Conservation (phyloP, 2,888 invertebrate species). For the Scaeva pyrastri region DNA sequence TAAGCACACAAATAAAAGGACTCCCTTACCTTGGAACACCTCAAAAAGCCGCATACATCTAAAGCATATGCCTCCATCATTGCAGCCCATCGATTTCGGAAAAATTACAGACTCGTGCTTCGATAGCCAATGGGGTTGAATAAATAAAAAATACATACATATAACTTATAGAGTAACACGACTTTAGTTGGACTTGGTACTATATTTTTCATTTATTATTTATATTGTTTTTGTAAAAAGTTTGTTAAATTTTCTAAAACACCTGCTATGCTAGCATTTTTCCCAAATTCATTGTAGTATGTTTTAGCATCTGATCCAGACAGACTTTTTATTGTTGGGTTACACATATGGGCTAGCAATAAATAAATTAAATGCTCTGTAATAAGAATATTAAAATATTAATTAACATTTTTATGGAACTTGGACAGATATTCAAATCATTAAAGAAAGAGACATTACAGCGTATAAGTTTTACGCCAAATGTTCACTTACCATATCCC, state of each 20-base stretch:
- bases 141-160: not conserved
- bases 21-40: conserved; percentile 38
- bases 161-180: too few species aligned
- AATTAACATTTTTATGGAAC: not conserved
- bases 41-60: conserved; percentile 42
- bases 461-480: too few species aligned
- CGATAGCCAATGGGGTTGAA: conserved; percentile 76
- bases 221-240: conserved; percentile 75
- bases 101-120: conserved; percentile 61
- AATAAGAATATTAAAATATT: conserved; percentile 35
- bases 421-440: too few species aligned
- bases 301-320: conserved; percentile 80
- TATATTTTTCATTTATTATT: conserved; percentile 25
- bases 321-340: conserved; percentile 80
- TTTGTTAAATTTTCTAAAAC: conserved; percentile 79
- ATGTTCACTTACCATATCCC: conserved; percentile 78
- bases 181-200: not conserved
- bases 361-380: conserved; percentile 81
- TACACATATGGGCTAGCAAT: conserved; percentile 80
- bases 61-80: conserved; percentile 77
- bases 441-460: too few species aligned
- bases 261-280: conserved; percentile 79
- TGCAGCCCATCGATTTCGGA: conserved; percentile 76
- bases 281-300: conserved; percentile 79
- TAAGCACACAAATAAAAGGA: not conserved